These are phyloP conservation scores for Macaria liturata DNA, from an alignment of 2,888 invertebrate species.

Conservation along the genomic window DNA sequence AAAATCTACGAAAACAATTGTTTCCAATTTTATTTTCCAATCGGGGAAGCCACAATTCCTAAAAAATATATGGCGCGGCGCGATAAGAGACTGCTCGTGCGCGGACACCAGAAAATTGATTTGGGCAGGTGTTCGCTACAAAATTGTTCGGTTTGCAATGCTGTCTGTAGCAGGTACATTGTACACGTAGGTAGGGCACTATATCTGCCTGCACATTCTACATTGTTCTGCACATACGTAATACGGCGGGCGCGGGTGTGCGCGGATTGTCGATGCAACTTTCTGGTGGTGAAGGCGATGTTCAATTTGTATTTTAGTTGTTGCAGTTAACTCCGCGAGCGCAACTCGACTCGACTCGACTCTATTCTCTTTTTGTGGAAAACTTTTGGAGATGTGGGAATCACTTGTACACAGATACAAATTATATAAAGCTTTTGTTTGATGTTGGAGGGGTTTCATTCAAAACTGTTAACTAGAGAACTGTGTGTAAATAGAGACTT, in stretches of 20 bases:
- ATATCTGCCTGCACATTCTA: constrained; percentile 11
- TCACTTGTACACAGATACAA: too few species aligned
- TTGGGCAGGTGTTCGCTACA: constrained; percentile 51
- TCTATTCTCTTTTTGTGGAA: too few species aligned
- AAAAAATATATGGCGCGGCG: constrained; percentile 37
- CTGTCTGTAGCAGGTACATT: background rate
- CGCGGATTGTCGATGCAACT: constrained; percentile 23
- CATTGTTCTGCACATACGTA: constrained; percentile 31
- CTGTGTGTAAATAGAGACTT: too few species aligned
- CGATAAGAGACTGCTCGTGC: constrained; percentile 41
- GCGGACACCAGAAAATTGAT: constrained; percentile 57
- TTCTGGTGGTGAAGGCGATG: constrained; percentile 27
- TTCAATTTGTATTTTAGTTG: constrained; percentile 24
- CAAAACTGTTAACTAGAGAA: too few species aligned
- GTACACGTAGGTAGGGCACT: constrained; percentile 9
- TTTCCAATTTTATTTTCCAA: constrained; percentile 34
- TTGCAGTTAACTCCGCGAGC: background rate
- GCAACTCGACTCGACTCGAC: too few species aligned
- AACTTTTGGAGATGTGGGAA: too few species aligned
- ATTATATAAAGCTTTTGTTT: too few species aligned
- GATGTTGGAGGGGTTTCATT: too few species aligned
- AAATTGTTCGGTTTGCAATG: constrained; percentile 41
- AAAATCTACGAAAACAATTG: constrained; percentile 29
- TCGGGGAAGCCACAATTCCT: constrained; percentile 34
- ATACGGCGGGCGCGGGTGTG: constrained; percentile 19